phyloP scores from a whole-genome alignment of 2,113 vertebrate species.

The Salvelinus alpinus region DNA sequence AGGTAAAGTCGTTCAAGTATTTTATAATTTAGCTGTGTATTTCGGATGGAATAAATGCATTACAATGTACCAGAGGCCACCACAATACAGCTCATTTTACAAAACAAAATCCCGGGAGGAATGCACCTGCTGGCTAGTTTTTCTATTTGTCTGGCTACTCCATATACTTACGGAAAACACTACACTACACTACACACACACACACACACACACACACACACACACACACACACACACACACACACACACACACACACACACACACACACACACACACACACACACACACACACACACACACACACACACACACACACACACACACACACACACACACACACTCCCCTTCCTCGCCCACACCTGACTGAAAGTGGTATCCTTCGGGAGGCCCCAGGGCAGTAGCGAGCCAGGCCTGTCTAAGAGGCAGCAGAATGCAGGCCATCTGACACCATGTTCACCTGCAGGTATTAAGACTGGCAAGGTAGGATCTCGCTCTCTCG shows the following conservation, averaged over 20 bases:
- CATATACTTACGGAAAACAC: conserved; percentile 12
- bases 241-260: too few relatives aligned
- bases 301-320: conserved; percentile 50
- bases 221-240: not conserved
- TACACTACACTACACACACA: conserved; percentile 21
- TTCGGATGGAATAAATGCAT: too few relatives aligned
- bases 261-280: conserved; percentile 32
- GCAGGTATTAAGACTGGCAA: conserved; percentile 55
- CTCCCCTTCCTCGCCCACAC: conserved; percentile 39
- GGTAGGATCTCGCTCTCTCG: conserved; percentile 38
- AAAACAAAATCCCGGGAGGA: too few relatives aligned
- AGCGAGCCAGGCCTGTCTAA: not conserved
- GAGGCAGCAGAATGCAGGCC: conserved; percentile 27
- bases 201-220: conserved; percentile 45
- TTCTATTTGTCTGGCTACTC: not conserved
- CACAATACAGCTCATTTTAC: too few relatives aligned
- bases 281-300: conserved; percentile 49
- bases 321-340: conserved; percentile 21
- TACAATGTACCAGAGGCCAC: too few relatives aligned
- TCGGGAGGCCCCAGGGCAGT: not conserved
- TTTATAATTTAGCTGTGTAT: too few relatives aligned
- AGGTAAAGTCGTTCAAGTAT: too few relatives aligned
- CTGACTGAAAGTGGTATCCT: conserved; percentile 12
- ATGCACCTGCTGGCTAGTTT: too few relatives aligned
- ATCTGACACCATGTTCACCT: conserved; percentile 51